Evolutionary conservation across 92 coral and sea anemone genomes (phyloP).

Genomic region (Porites rus): DNA sequence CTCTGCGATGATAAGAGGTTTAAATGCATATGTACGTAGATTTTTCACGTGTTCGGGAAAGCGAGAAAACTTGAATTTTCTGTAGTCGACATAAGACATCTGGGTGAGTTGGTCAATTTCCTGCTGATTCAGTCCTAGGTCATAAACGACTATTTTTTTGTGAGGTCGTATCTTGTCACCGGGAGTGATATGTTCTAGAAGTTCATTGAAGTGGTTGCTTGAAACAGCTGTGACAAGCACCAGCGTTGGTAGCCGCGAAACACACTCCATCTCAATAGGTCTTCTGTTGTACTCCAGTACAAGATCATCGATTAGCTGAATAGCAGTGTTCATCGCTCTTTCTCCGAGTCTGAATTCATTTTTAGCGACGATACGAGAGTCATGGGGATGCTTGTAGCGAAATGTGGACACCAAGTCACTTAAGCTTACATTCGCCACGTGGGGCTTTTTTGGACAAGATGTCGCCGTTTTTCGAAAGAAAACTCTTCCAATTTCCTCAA

Average conservation of each 20-base stretch:
- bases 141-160: too few relatives aligned
- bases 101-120: not conserved
- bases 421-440: too few relatives aligned
- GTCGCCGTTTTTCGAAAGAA: too few relatives aligned
- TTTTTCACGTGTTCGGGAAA: slow-evolving; percentile 6
- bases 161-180: not conserved
- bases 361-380: not conserved
- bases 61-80: too few relatives aligned
- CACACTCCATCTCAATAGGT: not conserved
- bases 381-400: not conserved
- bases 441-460: too few relatives aligned
- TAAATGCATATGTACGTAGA: slow-evolving; percentile 4
- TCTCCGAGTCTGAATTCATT: not conserved
- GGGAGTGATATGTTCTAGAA: not conserved
- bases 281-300: not conserved
- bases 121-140: not conserved
- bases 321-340: not conserved
- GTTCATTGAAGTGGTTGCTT: slow-evolving; percentile 7
- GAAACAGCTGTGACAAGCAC: not conserved
- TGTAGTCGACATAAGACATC: not conserved
- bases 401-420: not conserved
- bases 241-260: not conserved
- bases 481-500: too few relatives aligned
- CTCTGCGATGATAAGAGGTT: not conserved
- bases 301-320: not conserved